phyloP scores from a whole-genome alignment of 2,888 invertebrate genomes.

The Mylabris sibirica region DNA sequence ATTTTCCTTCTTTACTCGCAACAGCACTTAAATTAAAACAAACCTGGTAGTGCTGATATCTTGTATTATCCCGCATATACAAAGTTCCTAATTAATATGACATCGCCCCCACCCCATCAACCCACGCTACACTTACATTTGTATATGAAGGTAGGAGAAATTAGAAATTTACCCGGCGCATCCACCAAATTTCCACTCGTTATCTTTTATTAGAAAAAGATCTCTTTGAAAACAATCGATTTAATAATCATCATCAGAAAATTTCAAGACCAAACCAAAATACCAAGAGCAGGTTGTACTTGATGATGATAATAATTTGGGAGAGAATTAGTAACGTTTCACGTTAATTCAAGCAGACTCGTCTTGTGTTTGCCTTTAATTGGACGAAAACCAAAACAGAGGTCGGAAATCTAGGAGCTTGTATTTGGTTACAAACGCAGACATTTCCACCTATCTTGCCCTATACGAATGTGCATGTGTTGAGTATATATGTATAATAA shows the following conservation, averaged over 20 bases:
- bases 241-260: constrained; percentile 7
- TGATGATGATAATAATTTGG: constrained; percentile 60
- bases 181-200: not conserved
- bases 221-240: not conserved
- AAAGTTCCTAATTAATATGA: constrained; percentile 53
- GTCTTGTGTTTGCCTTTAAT: constrained; percentile 62
- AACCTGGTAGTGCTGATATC: constrained; percentile 53
- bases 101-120: constrained; percentile 32
- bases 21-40: constrained; percentile 59
- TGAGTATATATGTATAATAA: not conserved
- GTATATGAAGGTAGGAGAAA: not conserved
- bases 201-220: not conserved
- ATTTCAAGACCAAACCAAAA: constrained; percentile 37
- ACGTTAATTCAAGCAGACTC: constrained; percentile 60
- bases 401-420: constrained; percentile 60
- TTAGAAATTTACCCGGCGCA: not conserved
- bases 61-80: constrained; percentile 56
- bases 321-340: constrained; percentile 60
- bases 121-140: not conserved
- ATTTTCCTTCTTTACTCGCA: constrained; percentile 52
- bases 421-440: constrained; percentile 59
- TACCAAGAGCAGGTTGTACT: constrained; percentile 49
- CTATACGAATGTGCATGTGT: not conserved
- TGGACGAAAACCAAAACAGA: constrained; percentile 63
- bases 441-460: constrained; percentile 40